Conservation (phyloP, 2,888 invertebrate species). For the Auanema sp. region DNA sequence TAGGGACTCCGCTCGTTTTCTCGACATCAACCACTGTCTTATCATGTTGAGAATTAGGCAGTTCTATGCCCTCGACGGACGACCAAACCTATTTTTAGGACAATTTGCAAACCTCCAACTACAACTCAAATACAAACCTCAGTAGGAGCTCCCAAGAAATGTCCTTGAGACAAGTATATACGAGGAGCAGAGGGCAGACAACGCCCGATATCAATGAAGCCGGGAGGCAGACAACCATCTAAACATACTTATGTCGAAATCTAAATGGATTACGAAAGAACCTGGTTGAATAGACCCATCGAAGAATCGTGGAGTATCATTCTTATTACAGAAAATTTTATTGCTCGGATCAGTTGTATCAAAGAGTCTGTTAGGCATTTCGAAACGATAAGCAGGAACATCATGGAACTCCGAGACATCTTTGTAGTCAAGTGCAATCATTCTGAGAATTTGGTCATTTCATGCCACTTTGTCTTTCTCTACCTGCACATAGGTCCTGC, state of each 20-base stretch:
- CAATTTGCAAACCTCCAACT: constrained; percentile 4
- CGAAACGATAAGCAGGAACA: constrained; percentile 48
- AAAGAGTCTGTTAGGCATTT: constrained; percentile 42
- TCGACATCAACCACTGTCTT: constrained; percentile 55
- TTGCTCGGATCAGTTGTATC: constrained; percentile 46
- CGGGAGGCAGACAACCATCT: constrained; percentile 56
- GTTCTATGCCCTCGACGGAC: constrained; percentile 46
- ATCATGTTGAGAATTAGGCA: constrained; percentile 43
- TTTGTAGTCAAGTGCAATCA: constrained; percentile 47
- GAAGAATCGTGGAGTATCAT: constrained; percentile 51
- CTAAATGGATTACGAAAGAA: constrained; percentile 16
- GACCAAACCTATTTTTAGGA: constrained; percentile 30
- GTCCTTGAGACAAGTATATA: constrained; percentile 56
- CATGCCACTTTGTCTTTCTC: not conserved
- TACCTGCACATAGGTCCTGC: constrained; percentile 53
- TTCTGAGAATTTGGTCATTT: constrained; percentile 21
- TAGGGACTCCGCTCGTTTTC: constrained; percentile 53
- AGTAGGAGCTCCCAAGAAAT: constrained; percentile 52
- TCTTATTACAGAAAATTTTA: constrained; percentile 54
- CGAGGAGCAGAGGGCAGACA: constrained; percentile 56
- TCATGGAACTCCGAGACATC: constrained; percentile 31
- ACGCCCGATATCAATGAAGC: constrained; percentile 57
- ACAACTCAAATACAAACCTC: constrained; percentile 25
- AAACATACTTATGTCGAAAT: constrained; percentile 5
- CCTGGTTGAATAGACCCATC: constrained; percentile 49